Percentiles rank a stretch among this genome's conserved stretches.
Conservation (phyloP, 30 jellyfish, hydroid and myxozoan genomes). For the Rhopilema esculentum region DNA sequence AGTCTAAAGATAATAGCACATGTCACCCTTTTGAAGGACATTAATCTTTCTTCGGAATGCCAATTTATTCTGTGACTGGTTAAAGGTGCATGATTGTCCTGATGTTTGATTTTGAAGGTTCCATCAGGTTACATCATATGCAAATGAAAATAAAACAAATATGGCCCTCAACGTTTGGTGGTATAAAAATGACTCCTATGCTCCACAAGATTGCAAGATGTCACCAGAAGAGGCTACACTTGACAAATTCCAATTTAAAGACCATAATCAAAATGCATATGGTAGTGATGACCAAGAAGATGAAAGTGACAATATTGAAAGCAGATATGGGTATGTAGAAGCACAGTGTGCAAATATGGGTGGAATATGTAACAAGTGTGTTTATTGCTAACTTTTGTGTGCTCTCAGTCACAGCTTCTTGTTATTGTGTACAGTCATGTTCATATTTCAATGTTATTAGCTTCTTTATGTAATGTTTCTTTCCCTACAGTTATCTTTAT, state of each 20-base stretch:
- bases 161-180: conserved; percentile 95
- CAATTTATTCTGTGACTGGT: too few relatives aligned
- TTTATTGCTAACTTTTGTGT: not conserved
- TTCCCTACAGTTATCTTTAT: too few relatives aligned
- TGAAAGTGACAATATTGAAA: not conserved
- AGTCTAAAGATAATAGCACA: too few relatives aligned
- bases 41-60: too few relatives aligned
- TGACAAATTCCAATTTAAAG: conserved; percentile 67
- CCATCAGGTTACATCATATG: conserved; percentile 91
- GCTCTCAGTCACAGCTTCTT: too few relatives aligned
- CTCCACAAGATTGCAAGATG: conserved; percentile 79
- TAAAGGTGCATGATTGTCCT: too few relatives aligned
- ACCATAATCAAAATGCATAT: conserved; percentile 10
- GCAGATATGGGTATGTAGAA: not conserved
- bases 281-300: conserved; percentile 22
- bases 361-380: not conserved
- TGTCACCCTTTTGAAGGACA: too few relatives aligned
- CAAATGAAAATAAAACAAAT: conserved; percentile 81
- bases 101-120: conserved; percentile 78
- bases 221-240: conserved; percentile 75
- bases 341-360: not conserved
- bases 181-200: conserved; percentile 33
- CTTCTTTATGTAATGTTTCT: too few relatives aligned
- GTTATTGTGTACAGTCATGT: too few relatives aligned
- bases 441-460: too few relatives aligned